Conservation (phyloP, 2,888 invertebrate genomes). For the Sinhomidia bicolor region DNA sequence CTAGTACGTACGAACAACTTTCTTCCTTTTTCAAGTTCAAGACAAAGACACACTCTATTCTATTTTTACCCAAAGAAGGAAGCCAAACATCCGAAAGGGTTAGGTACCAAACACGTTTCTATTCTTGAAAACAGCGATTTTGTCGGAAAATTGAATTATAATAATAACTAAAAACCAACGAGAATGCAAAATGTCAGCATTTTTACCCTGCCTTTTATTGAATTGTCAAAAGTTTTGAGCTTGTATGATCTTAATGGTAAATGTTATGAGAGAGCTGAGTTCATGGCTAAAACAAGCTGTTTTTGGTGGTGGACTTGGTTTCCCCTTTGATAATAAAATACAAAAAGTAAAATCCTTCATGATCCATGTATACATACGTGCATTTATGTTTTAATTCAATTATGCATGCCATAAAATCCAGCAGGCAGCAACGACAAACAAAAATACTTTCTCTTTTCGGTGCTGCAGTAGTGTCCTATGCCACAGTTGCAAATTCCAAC, state of each 20-base stretch:
- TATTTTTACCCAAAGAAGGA: conserved; percentile 19
- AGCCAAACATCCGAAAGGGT: not conserved
- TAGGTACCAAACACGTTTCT: too few relatives aligned
- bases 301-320: not conserved
- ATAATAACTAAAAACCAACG: too few relatives aligned
- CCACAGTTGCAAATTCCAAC: not conserved
- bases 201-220: too few relatives aligned
- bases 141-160: too few relatives aligned
- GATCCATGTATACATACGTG: not conserved
- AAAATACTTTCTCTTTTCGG: conserved; percentile 28
- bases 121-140: too few relatives aligned
- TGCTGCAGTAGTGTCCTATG: not conserved
- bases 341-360: not conserved
- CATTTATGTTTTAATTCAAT: conserved; percentile 40
- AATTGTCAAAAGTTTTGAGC: too few relatives aligned
- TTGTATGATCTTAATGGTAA: too few relatives aligned
- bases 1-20: not conserved
- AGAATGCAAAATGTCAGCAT: too few relatives aligned
- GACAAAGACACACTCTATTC: conserved; percentile 9
- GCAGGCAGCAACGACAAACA: too few relatives aligned
- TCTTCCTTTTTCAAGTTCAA: conserved; percentile 24
- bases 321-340: not conserved
- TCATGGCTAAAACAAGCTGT: not conserved
- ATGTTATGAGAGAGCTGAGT: too few relatives aligned
- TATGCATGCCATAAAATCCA: conserved; percentile 21